Evolutionary conservation across 2,113 vertebrate species (phyloP), one percentile per base, ranked within the genome.

Genomic region (Lycaon pictus): DNA sequence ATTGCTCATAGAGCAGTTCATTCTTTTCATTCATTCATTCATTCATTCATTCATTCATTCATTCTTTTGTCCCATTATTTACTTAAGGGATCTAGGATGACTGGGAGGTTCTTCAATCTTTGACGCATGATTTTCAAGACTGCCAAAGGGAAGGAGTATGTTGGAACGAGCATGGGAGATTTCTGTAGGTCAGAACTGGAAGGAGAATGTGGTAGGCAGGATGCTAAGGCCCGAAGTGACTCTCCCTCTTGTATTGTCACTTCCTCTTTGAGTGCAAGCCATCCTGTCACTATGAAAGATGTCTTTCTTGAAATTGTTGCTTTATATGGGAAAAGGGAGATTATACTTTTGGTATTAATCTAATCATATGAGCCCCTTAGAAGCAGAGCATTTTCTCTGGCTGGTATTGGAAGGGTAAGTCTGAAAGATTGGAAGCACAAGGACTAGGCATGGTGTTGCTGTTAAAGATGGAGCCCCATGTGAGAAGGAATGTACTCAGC

Each of bases 371-470:
- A 95, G 19, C 13, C 4, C 29, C 56, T 83, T 56, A 53, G 63
- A 92, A 67, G n/a, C 23, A 43, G 77, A 55, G 1, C 2, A 11
- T 56, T 88, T 83, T 56, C 7, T 62, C 67, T 86, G 43, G 51
- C 84, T 91, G 19, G 55, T 43, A 56, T 17, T 37, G 27, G 67
- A 83, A 93, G 67, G 35, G 43, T 13, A 88, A 53, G 27, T 72
- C 25, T 29, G 29, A 55, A n/a, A 80, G 32, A 60, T 1, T 62
- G 32, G 12, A 76, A 69, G 60, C 23, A 2, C 12, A 22, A 71
- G 32, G 10, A 71, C 25, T 2, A 19, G 3, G 16, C 0, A 0
- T 56, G 2, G 16, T 51, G 1, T 53, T 51, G 25, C 55, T 67
- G 9, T n/a, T 87, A 15, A 79, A 86, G 53, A 10, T n/a, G 56